Conservation (phyloP, 2,888 invertebrate genomes). For the Stenchaetothrips biformis region DNA sequence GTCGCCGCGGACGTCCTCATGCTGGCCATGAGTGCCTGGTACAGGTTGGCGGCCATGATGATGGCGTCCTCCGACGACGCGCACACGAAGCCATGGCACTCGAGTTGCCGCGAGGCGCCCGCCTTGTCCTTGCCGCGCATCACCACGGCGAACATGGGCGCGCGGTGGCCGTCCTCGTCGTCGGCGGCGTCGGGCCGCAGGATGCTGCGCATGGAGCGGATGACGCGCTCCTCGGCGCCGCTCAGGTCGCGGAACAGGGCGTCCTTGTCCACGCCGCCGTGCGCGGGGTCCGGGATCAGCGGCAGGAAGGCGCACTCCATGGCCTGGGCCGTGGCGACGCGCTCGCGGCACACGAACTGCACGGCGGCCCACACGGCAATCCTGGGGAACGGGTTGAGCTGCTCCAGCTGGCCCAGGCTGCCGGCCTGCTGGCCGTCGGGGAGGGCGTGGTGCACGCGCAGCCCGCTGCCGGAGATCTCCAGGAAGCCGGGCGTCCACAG, state of each 20-base stretch:
- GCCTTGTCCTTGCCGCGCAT: constrained; percentile 60
- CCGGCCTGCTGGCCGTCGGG: constrained; percentile 31
- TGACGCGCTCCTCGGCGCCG: constrained; percentile 53
- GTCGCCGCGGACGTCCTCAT: constrained; percentile 48
- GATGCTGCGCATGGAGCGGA: constrained; percentile 26
- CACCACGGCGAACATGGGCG: constrained; percentile 83
- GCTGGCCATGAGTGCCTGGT: constrained; percentile 79
- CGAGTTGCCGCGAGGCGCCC: constrained; percentile 70
- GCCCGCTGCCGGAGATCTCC: constrained; percentile 44
- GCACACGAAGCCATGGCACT: constrained; percentile 89
- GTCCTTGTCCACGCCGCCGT: constrained; percentile 67
- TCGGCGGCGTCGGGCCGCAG: constrained; percentile 26
- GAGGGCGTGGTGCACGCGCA: constrained; percentile 32
- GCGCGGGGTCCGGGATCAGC: constrained; percentile 66
- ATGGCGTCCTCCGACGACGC: constrained; percentile 86
- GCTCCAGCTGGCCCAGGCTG: constrained; percentile 41
- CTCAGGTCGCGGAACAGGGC: constrained; percentile 57
- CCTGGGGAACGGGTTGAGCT: constrained; percentile 77
- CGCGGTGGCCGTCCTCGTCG: constrained; percentile 54
- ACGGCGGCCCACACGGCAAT: constrained; percentile 93
- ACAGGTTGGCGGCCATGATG: constrained; percentile 84
- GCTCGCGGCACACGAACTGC: constrained; percentile 65
- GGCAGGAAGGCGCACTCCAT: constrained; percentile 75
- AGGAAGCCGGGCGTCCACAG: constrained; percentile 42
- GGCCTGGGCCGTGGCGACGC: neutral